Base-by-base conservation (phyloP, 1,140 invertebrate genomes). In the Procambarus clarkii region DNA sequence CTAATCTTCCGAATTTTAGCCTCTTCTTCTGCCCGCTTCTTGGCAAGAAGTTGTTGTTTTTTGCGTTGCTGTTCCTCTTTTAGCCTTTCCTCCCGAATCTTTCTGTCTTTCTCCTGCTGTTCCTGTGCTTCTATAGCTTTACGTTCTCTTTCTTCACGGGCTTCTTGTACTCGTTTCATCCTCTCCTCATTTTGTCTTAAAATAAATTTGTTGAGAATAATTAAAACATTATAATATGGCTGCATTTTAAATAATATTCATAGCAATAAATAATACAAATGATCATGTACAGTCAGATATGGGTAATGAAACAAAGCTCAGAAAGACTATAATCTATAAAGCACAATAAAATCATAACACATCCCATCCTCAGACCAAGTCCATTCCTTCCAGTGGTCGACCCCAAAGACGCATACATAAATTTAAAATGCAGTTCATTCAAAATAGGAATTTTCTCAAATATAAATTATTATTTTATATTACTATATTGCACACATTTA, bases 181-280 rank as follows among this genome's bases (percentile, higher is more conserved):
- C 92, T 88, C 91, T 92, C 88, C 71, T 92, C 92, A 60, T 92
- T 92, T 9, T 77, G 58, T 69, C 92, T 7, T 9, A 18, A 18
- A 21, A 69, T 5, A 69, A 18, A 21, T 21, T 18, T 5, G 64
- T n/a, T 69, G 15, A 69, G 5, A 69, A 18, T 64, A 64, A 11
- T 64, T 64, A 11, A 8, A 64, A 15, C 60, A 54, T 54, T 54
- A 54, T 34, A 34, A 34, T 34, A 1, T 34, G 34, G 34, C 1
- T 34, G 34, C 34, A 34, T 34, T 34, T 34, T 34, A 34, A 34
- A 34, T 34, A 34, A 34, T 34, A 34, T 34, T 34, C 34, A 54
- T 54, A 54, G 8, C 50, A 54, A 8, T 13, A 54, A 54, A 54
- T 54, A 54, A 69, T 69, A 69, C 18, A 69, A 18, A 2, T 18